Evolutionary conservation across 2,797 vertebrate genomes (phyloP), one percentile per base, ranked within the genome.

Genomic region (Sebastes taczanowskii): DNA sequence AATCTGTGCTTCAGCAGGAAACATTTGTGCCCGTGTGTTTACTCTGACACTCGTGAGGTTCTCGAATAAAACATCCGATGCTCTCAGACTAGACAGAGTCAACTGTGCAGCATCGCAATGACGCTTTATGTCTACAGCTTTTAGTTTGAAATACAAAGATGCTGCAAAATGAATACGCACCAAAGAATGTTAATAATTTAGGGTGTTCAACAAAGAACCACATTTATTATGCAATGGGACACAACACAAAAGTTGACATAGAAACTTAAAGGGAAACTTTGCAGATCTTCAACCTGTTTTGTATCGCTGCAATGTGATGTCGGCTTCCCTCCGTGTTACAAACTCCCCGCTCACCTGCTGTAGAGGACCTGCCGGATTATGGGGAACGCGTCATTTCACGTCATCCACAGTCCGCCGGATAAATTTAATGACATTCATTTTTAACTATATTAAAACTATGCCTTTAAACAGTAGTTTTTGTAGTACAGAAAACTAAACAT

Each of bases 21-120:
- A 66, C 27, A 16, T 71, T 56, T 78, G 70, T 46, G 75, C 81
- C 65, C n/a, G 1, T 71, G 77, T 84, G 86, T 86, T 86, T 82
- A 46, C 85, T 75, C 77, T 81, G 83, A 86, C 71, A 77, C 71
- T 60, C 3, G 1, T 53, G 49, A 64, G 61, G 20, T 46, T 67
- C 38, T 58, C 65, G 34, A 71, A 81, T 78, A 38, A 69, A 80
- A 53, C n/a, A 68, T n/a, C 70, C 65, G 59, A 52, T 70, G 22
- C 22, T 49, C 58, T 55, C 58, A 71, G 63, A 46, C 67, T 8
- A 42, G 55, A 75, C 3, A 1, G 27, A 81, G 69, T 77, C 49
- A 65, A 10, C 56, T 68, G 60, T 61, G 71, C 55, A 10, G 55
- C 30, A 25, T 3, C 25, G 42, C 46, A 68, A 11, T 35, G 11